These are phyloP conservation scores for Mormyrops boulengeri DNA, from an alignment of 2,797 vertebrate genomes.

Conservation along the genomic window DNA sequence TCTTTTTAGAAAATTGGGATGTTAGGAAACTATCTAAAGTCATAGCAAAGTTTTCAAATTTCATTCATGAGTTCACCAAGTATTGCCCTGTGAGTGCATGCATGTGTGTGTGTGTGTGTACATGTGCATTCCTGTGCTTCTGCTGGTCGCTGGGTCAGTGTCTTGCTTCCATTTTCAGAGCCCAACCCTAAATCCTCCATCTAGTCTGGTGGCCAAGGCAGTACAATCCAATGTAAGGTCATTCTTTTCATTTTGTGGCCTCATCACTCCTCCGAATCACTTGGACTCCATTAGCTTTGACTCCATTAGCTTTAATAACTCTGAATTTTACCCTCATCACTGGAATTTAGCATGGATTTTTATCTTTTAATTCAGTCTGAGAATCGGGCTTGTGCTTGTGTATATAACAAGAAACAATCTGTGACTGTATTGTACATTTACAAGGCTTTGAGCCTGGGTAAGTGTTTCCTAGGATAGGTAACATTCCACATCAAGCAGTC, in stretches of 20 bases:
- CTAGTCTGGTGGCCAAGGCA: slow-evolving; percentile 21
- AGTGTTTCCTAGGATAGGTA: background rate
- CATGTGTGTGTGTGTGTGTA: background rate
- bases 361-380: background rate
- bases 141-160: slow-evolving; percentile 17
- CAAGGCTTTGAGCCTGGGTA: background rate
- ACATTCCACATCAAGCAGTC: background rate
- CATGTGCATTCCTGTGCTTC: background rate
- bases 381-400: background rate
- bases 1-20: background rate
- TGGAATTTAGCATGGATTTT: background rate
- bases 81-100: background rate
- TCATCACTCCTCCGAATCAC: background rate
- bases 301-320: background rate
- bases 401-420: background rate
- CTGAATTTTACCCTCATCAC: background rate
- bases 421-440: background rate
- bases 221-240: slow-evolving; percentile 34
- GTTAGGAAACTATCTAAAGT: background rate
- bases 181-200: slow-evolving; percentile 25
- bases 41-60: background rate
- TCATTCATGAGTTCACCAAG: slow-evolving; percentile 1
- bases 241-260: background rate
- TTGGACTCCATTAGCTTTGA: background rate
- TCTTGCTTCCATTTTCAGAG: slow-evolving; percentile 34